Evolutionary conservation across 2,888 invertebrate genomes (phyloP), one percentile per base, ranked within the genome.

Genomic region (Agriopis aurantiaria): DNA sequence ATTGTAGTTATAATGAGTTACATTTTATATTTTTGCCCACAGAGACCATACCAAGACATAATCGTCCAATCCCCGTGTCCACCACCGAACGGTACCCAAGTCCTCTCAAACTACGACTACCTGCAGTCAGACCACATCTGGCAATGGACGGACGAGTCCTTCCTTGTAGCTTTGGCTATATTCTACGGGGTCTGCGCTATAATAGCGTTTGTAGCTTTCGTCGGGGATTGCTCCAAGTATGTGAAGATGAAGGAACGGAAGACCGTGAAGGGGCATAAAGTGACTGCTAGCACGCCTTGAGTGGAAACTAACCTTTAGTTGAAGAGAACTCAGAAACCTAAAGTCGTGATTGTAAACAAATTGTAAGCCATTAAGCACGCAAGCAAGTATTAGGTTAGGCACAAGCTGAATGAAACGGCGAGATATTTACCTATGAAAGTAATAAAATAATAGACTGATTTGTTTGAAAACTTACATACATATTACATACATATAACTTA

Each of bases 11-110:
- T 45, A 55, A 51, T 57, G 51, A 60, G 63, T 68, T 63, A 0
- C 40, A 49, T 8, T 12, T 33, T 65, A 41, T 65, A 11, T 68
- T 45, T 85, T 75, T 71, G 3, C 6, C 78, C 76, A 55, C 96
- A 98, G 96, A 96, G 97, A 73, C 97, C 97, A 81, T 96, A 97
- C 81, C 97, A 97, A 89, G 98, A 98, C 83, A 98, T 97, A 75
- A 98, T 98, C 82, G 97, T 98, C 43, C 97, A 97, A 85, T 96
- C 97, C 52, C 96, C 97, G 14, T 98, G 98, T 84, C 97, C 97
- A 6, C 96, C 96, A 5, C 97, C 97, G 0, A 97, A 98, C 84
- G 97, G 97, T 51, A 96, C 96, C 0, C 96, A 96, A 90, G 95
- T 96, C 59, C 91, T 97, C 68, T 91, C 95, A 65, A 93, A 92